A percentile compares a stretch with the other conserved stretches of the same genome.
phyloP scores from a whole-genome alignment of 2,888 invertebrate genomes.

The Dynastes grantii region DNA sequence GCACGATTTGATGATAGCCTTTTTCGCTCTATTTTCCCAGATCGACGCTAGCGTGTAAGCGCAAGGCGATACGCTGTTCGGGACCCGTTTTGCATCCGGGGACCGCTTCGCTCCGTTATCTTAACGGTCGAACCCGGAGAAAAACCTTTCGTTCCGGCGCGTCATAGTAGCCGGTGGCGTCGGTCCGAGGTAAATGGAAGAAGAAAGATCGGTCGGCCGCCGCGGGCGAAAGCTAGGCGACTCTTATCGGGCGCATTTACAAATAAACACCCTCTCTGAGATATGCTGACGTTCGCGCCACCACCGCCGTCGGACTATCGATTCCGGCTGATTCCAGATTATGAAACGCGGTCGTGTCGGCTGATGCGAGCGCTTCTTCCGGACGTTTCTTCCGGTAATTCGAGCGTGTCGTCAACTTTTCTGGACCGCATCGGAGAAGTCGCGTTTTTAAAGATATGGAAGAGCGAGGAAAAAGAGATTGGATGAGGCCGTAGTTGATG shows the following conservation, averaged over 20 bases:
- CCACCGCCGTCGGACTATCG: constrained; percentile 60
- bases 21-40: constrained; percentile 10
- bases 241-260: constrained; percentile 60
- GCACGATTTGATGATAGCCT: too few species aligned
- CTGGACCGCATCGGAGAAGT: not conserved
- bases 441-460: not conserved
- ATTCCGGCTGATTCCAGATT: constrained; percentile 45
- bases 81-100: constrained; percentile 60
- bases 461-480: not conserved
- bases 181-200: constrained; percentile 52
- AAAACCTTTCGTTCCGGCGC: constrained; percentile 56
- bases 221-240: constrained; percentile 37
- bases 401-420: constrained; percentile 4
- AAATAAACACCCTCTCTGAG: constrained; percentile 59
- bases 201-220: constrained; percentile 17
- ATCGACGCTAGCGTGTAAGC: constrained; percentile 17
- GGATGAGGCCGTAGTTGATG: not conserved
- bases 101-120: constrained; percentile 55
- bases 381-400: constrained; percentile 21
- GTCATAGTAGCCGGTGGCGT: constrained; percentile 58
- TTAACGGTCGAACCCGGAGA: constrained; percentile 56
- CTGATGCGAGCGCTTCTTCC: constrained; percentile 7
- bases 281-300: constrained; percentile 55
- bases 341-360: constrained; percentile 29
- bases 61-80: constrained; percentile 29